Conservation (phyloP, 2,888 invertebrate species). For the Drosophila seclusa region DNA sequence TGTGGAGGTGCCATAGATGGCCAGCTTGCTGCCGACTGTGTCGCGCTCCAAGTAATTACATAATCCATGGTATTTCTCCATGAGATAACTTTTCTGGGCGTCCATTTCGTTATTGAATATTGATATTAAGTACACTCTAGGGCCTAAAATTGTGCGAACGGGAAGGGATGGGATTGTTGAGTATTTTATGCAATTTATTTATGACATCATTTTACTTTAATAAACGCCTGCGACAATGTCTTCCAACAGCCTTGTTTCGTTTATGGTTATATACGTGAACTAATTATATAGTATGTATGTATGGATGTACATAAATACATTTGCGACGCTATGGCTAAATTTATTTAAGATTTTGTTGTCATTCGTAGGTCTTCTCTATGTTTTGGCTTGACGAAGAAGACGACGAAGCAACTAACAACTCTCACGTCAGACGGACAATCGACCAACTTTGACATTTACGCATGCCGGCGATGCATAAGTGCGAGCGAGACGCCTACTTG, state of each 20-base stretch:
- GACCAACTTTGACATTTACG: conserved; percentile 55
- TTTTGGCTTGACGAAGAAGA: conserved; percentile 30
- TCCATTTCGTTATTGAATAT: conserved; percentile 55
- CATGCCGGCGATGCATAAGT: conserved; percentile 43
- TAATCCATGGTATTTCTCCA: conserved; percentile 76
- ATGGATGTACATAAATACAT: conserved; percentile 15
- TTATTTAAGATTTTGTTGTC: conserved; percentile 53
- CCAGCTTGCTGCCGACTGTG: conserved; percentile 74
- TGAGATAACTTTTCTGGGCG: conserved; percentile 46
- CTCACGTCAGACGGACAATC: conserved; percentile 22
- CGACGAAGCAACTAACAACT: conserved; percentile 30
- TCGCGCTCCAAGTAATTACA: conserved; percentile 81
- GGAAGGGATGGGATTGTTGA: conserved; percentile 33
- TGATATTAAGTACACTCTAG: conserved; percentile 51
- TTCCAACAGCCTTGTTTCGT: conserved; percentile 38
- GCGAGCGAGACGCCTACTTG: conserved; percentile 55
- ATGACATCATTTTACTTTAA: conserved; percentile 78
- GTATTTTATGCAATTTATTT: conserved; percentile 55
- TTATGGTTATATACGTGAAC: conserved; percentile 36
- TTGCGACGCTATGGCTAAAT: conserved; percentile 28
- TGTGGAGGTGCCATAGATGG: conserved; percentile 78
- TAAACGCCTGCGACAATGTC: conserved; percentile 36
- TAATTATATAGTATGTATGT: conserved; percentile 28
- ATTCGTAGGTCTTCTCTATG: conserved; percentile 44
- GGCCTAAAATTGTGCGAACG: conserved; percentile 54